Evolutionary conservation across 1,140 invertebrate species (phyloP).

Genomic region (Trialeurodes vaporariorum): DNA sequence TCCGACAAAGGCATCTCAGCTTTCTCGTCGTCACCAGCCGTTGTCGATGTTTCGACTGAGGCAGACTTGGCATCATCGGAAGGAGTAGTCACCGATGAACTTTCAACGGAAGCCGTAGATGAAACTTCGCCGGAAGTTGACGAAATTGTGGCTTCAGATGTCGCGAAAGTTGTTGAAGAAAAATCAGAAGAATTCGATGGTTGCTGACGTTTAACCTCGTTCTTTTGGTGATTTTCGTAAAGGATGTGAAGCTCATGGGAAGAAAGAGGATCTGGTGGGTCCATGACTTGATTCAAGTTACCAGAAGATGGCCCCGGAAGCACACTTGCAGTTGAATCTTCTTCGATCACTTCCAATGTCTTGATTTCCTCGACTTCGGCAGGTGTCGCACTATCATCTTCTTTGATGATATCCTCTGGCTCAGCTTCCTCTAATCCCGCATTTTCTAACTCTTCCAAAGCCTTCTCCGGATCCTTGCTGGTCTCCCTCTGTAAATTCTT

Average conservation of each 20-base stretch:
- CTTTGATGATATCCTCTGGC: not conserved
- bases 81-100: not conserved
- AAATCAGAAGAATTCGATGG: slow-evolving; percentile 19
- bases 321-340: not conserved
- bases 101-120: not conserved
- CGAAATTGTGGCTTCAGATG: slow-evolving; percentile 6
- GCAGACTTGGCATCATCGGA: too few species aligned
- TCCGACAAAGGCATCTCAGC: slow-evolving; percentile 4
- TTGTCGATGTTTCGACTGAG: not conserved
- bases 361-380: slow-evolving; percentile 8
- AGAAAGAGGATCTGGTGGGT: slow-evolving; percentile 35
- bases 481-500: slow-evolving; percentile 9
- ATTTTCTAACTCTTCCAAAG: not conserved
- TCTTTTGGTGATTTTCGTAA: slow-evolving; percentile 33
- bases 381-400: not conserved
- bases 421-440: not conserved
- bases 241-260: slow-evolving; percentile 34
- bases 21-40: not conserved
- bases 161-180: not conserved
- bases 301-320: not conserved
- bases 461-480: not conserved
- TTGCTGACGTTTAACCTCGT: slow-evolving; percentile 37
- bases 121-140: slow-evolving; percentile 27
- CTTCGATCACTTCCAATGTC: not conserved
- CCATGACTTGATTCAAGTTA: slow-evolving; percentile 8